phyloP scores from a whole-genome alignment of 1,140 invertebrate genomes.

The Planococcus citri region DNA sequence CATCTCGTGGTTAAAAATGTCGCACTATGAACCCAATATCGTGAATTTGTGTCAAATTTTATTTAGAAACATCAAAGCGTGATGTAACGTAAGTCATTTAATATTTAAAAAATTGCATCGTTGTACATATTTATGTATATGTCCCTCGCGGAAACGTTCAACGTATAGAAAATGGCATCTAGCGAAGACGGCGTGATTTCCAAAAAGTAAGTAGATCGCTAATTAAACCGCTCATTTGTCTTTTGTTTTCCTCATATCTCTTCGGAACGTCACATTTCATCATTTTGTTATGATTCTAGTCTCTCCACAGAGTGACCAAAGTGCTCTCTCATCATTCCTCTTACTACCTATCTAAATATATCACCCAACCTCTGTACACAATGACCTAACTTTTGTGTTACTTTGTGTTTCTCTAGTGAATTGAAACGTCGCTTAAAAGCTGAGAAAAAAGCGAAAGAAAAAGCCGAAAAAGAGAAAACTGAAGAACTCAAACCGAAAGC shows the following conservation, averaged over 20 bases:
- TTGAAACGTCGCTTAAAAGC: constrained; percentile 79
- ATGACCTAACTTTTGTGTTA: no score
- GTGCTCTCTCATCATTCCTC: no score
- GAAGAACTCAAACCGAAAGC: constrained; percentile 32
- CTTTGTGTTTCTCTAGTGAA: constrained; percentile 59
- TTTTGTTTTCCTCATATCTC: no score
- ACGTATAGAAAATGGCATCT: not conserved
- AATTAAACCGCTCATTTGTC: not conserved
- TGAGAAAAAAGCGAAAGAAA: constrained; percentile 86
- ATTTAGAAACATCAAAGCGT: not conserved
- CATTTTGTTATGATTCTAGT: no score
- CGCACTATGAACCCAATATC: not conserved
- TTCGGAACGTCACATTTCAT: no score
- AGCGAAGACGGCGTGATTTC: not conserved
- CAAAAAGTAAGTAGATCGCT: not conserved
- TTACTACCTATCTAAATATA: no score
- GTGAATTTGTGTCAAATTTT: not conserved
- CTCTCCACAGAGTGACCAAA: no score
- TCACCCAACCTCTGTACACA: no score
- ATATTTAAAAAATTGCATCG: no score
- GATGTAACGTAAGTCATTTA: not conserved
- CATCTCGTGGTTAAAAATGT: not conserved
- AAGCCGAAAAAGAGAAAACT: constrained; percentile 62
- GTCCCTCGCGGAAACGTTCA: not conserved
- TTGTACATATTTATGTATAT: no score